phyloP scores from a whole-genome alignment of 2,797 vertebrate genomes.

The Anniella stebbinsi region DNA sequence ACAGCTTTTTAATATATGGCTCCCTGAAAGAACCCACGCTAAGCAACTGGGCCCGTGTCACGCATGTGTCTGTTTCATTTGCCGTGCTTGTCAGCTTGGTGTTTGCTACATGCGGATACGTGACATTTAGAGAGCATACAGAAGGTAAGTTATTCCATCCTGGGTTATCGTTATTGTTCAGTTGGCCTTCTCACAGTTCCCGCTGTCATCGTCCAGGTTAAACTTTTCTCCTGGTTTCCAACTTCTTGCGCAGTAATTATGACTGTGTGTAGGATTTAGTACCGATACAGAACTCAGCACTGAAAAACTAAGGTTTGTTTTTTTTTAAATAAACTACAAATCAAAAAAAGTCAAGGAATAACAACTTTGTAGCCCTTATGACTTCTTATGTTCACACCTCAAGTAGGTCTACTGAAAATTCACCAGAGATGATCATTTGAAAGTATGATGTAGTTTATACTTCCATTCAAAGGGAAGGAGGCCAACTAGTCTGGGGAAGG shows the following conservation, averaged over 20 bases:
- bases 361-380: not conserved
- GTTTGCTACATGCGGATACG: slow-evolving; percentile 90
- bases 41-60: slow-evolving; percentile 88
- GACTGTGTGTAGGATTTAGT: not conserved
- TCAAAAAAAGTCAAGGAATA: not conserved
- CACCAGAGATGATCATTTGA: not conserved
- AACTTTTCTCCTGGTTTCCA: not conserved
- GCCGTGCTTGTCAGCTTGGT: slow-evolving; percentile 85
- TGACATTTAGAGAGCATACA: slow-evolving; percentile 93
- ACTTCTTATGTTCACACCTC: not conserved
- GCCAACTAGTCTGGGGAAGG: too few species aligned
- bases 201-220: slow-evolving; percentile 1
- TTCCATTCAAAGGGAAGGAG: too few species aligned
- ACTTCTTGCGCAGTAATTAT: not conserved
- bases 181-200: slow-evolving; percentile 5
- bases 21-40: slow-evolving; percentile 90
- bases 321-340: not conserved
- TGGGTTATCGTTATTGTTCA: not conserved
- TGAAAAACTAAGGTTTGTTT: too few species aligned
- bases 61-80: slow-evolving; percentile 87
- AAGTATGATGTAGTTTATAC: not conserved
- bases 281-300: not conserved
- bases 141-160: slow-evolving; percentile 84
- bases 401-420: not conserved
- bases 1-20: slow-evolving; percentile 94